phyloP scores from a whole-genome alignment of 1,140 invertebrate species.

The Stegodyphus mimosarum region DNA sequence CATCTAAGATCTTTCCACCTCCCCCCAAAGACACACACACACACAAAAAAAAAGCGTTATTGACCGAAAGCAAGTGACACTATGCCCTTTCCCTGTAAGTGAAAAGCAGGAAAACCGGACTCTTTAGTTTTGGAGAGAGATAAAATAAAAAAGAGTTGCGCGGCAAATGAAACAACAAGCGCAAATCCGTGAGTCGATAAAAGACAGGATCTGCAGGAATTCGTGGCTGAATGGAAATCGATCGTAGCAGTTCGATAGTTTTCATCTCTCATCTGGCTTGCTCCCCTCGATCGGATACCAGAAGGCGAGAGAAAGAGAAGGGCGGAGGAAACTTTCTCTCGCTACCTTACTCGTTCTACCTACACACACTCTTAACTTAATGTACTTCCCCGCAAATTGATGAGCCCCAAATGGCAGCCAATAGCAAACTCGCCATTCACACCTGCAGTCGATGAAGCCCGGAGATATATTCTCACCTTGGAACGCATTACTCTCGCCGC shows the following conservation, averaged over 20 bases:
- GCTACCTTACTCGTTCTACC: background rate
- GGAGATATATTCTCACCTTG: constrained; percentile 42
- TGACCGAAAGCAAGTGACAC: too few species aligned
- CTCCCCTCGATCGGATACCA: background rate
- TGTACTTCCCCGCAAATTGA: constrained; percentile 55
- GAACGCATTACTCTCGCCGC: background rate
- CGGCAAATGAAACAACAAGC: background rate
- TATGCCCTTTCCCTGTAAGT: too few species aligned
- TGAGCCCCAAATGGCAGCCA: constrained; percentile 47
- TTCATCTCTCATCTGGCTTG: constrained; percentile 41
- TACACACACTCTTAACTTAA: constrained; percentile 44
- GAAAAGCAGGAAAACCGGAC: too few species aligned
- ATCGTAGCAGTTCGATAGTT: constrained; percentile 57
- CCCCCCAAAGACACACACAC: too few species aligned
- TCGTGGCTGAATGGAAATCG: constrained; percentile 51
- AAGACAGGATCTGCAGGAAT: constrained; percentile 45
- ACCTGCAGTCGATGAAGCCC: constrained; percentile 48
- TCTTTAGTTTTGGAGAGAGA: too few species aligned
- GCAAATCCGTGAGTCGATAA: constrained; percentile 24
- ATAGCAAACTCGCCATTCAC: constrained; percentile 58
- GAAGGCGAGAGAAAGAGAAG: background rate
- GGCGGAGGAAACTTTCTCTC: constrained; percentile 8
- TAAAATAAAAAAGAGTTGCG: background rate
- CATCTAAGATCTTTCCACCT: too few species aligned
- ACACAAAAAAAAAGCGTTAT: too few species aligned